Evolutionary conservation across 2,113 vertebrate genomes (phyloP).

Genomic region (Numenius arquata): DNA sequence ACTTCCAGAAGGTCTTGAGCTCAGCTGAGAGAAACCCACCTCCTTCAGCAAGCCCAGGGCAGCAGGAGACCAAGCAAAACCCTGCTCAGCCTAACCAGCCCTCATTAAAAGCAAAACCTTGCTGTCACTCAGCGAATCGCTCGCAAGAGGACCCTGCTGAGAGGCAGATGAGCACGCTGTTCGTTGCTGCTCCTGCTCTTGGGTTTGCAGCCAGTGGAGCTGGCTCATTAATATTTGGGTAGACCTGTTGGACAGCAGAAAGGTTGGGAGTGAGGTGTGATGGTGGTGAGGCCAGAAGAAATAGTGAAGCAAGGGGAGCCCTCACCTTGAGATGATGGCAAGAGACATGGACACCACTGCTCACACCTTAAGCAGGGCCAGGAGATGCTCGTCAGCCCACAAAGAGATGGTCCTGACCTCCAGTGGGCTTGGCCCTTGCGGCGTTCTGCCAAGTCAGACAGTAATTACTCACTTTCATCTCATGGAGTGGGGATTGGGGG

Average conservation of each 20-base stretch:
- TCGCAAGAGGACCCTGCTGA: not conserved
- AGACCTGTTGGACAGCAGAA: not conserved
- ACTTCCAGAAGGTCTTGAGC: not conserved
- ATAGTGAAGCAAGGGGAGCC: not conserved
- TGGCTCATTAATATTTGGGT: not conserved
- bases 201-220: not conserved
- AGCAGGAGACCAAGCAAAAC: not conserved
- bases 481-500: not conserved
- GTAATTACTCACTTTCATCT: not conserved
- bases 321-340: not conserved
- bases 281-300: not conserved
- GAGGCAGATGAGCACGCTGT: no score
- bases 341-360: rapidly evolving
- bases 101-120: not conserved
- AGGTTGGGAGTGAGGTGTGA: not conserved
- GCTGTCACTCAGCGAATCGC: not conserved
- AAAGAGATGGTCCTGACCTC: rapidly evolving
- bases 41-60: not conserved
- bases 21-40: not conserved
- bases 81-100: not conserved
- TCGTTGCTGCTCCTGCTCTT: not conserved
- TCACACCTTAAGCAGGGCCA: not conserved
- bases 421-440: rapidly evolving
- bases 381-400: not conserved
- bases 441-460: not conserved